Evolutionary conservation across 2,888 invertebrate genomes (phyloP), one percentile per base, ranked within the genome.

Genomic region (Autographa pulchrina): DNA sequence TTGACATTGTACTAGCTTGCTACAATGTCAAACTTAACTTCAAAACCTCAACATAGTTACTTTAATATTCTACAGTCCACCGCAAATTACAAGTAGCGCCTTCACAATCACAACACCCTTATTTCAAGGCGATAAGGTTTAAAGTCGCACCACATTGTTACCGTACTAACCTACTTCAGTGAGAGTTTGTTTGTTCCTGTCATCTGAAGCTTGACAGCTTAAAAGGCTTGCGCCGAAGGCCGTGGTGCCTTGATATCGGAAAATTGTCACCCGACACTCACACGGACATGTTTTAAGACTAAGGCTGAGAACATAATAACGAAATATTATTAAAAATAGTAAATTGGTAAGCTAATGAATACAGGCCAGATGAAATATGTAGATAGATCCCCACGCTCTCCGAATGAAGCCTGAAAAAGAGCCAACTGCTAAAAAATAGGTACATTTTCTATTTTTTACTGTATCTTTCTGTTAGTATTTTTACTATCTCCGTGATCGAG

Each of bases 131-230:
- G n/a, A 0, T 48, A 48, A 48, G 48, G 48, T 48, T 1, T n/a
- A n/a, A 7, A n/a, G 2, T 48, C n/a, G n/a, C 11, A 25, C 11
- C 0, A 56, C 25, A 20, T 56, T 56, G 13, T 3, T n/a, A 25
- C 13, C 13, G 25, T 16, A 25, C 25, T 56, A 56, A 56, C 54
- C 54, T 25, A 56, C 4, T 56, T 56, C 25, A 56, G 20, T 25
- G 11, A 56, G n/a, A 48, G 54, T 56, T 64, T 74, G 66, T 80
- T 72, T 69, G 70, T 43, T 31, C 64, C 16, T 43, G 65, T 65
- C 72, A 65, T 41, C 48, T 61, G 43, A 25, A 9, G 43, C 60
- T 62, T 71, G 84, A 81, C 70, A 72, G 68, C 62, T 73, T 82
- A 82, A 80, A 80, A 80, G 76, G 68, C 69, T 70, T 61, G 14